phyloP scores from a whole-genome alignment of 2,888 invertebrate genomes.

The Crocallis elinguaria region DNA sequence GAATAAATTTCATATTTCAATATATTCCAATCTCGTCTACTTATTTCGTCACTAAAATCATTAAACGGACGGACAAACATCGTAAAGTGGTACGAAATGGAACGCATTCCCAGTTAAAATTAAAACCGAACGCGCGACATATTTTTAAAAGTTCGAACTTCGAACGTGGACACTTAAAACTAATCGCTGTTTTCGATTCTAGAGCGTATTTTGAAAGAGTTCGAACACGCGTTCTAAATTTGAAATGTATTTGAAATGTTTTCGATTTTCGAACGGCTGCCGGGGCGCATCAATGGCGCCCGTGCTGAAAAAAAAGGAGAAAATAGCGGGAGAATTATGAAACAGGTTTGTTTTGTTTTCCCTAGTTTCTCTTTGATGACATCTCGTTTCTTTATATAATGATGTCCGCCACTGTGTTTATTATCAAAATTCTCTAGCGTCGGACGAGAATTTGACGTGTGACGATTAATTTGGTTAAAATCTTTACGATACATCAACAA shows the following conservation, averaged over 20 bases:
- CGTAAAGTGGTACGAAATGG: constrained; percentile 80
- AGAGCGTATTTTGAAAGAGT: constrained; percentile 78
- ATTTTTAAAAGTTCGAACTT: constrained; percentile 76
- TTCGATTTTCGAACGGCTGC: constrained; percentile 79
- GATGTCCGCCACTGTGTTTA: constrained; percentile 23
- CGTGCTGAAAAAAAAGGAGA: constrained; percentile 39
- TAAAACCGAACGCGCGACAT: constrained; percentile 81
- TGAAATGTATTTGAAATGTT: constrained; percentile 80
- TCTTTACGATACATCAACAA: constrained; percentile 6
- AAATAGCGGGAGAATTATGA: constrained; percentile 62
- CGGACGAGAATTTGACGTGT: constrained; percentile 19
- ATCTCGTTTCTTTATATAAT: constrained; percentile 38
- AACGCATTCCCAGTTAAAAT: constrained; percentile 70
- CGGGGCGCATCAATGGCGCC: constrained; percentile 64
- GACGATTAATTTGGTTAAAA: constrained; percentile 21
- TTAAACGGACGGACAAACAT: constrained; percentile 57
- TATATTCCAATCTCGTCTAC: constrained; percentile 1
- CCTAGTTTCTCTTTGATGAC: constrained; percentile 45
- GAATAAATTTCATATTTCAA: constrained; percentile 6
- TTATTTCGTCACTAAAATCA: constrained; percentile 33
- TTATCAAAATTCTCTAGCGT: constrained; percentile 19
- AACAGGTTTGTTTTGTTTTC: constrained; percentile 56
- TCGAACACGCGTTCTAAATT: constrained; percentile 76
- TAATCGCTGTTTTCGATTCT: constrained; percentile 84
- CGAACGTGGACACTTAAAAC: constrained; percentile 81